Percentiles rank a stretch among this genome's conserved stretches.
Conservation (phyloP, 2,113 vertebrate genomes). For the Osmerus mordax region DNA sequence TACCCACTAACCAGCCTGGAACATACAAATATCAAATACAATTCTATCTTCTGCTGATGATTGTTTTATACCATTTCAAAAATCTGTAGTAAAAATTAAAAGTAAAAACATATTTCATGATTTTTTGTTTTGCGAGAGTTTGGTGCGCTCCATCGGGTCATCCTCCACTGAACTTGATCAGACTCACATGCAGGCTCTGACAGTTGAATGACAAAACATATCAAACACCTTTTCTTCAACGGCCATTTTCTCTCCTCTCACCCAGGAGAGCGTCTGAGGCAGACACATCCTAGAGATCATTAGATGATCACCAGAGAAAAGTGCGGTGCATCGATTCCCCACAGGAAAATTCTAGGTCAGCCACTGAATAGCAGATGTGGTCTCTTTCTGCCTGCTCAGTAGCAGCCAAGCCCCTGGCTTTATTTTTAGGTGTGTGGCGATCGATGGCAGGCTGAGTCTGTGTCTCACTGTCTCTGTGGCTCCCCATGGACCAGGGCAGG, state of each 20-base stretch:
- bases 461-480: conserved; percentile 38
- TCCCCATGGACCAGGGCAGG: conserved; percentile 31
- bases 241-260: conserved; percentile 36
- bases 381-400: conserved; percentile 39
- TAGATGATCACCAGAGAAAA: conserved; percentile 44
- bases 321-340: conserved; percentile 45
- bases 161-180: background rate
- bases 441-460: conserved; percentile 51
- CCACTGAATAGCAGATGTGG: conserved; percentile 55
- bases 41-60: no score
- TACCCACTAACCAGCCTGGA: no score
- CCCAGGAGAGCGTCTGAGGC: conserved; percentile 24
- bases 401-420: conserved; percentile 31
- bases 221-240: conserved; percentile 17
- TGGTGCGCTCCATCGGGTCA: background rate
- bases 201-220: conserved; percentile 4
- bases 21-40: no score
- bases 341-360: conserved; percentile 53
- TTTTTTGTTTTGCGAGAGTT: background rate
- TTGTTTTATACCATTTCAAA: no score
- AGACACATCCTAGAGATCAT: conserved; percentile 47
- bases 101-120: conserved; percentile 1
- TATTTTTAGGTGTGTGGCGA: conserved; percentile 58
- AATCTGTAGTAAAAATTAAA: no score
- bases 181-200: background rate